These are phyloP conservation scores for Drosophila seclusa DNA, from an alignment of 2,888 invertebrate species.

Conservation along the genomic window DNA sequence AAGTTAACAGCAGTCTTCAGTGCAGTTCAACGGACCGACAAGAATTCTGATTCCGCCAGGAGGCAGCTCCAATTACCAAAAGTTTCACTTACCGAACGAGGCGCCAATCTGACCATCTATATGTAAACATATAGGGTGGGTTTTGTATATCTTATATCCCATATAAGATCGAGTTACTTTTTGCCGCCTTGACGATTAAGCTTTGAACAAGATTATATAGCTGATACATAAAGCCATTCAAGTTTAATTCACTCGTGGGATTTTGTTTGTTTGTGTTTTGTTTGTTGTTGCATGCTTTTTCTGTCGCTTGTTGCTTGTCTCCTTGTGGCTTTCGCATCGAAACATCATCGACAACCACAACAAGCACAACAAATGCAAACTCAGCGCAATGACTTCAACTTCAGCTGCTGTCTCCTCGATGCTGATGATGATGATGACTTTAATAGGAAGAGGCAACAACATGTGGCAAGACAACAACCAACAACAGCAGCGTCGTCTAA, in stretches of 20 bases:
- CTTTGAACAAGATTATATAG: conserved; percentile 24
- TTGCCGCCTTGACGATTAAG: conserved; percentile 20
- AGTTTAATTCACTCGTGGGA: conserved; percentile 78
- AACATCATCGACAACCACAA: conserved; percentile 49
- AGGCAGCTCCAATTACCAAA: conserved; percentile 53
- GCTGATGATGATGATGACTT: conserved; percentile 48
- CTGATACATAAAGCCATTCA: conserved; percentile 51
- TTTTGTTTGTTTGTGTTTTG: conserved; percentile 37
- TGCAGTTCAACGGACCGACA: conserved; percentile 48
- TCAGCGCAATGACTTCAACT: conserved; percentile 73
- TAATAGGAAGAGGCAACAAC: conserved; percentile 37
- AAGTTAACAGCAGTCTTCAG: conserved; percentile 3
- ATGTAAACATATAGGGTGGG: neutral
- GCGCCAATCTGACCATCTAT: conserved; percentile 19
- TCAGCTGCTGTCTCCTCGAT: conserved; percentile 5
- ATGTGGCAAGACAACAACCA: conserved; percentile 1
- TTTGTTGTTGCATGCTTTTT: conserved; percentile 14
- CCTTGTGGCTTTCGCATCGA: conserved; percentile 40
- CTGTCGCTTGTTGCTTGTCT: conserved; percentile 10
- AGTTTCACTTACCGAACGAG: conserved; percentile 42
- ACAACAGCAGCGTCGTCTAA: neutral
- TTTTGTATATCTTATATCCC: neutral
- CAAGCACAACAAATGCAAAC: conserved; percentile 59
- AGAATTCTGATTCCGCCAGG: conserved; percentile 37
- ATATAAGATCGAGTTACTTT: conserved; percentile 27